These are phyloP conservation scores for Microplitis manilae DNA, from an alignment of 2,888 invertebrate genomes.

Conservation along the genomic window DNA sequence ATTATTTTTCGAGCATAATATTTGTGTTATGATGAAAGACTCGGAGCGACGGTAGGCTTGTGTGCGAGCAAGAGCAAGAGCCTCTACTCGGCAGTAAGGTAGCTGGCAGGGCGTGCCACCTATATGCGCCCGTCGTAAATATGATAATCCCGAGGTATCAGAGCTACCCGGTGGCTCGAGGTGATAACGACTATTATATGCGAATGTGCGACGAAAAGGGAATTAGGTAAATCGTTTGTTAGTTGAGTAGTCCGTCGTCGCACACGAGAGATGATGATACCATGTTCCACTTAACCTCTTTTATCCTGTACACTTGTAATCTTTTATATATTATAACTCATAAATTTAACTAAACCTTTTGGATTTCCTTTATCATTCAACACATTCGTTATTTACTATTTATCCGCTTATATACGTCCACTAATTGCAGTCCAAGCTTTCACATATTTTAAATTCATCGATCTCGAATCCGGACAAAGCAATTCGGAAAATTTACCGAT, in stretches of 20 bases:
- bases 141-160: slow-evolving; percentile 67
- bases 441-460: too few relatives aligned
- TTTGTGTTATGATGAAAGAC: not conserved
- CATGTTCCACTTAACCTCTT: slow-evolving; percentile 25
- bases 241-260: slow-evolving; percentile 66
- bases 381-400: not conserved
- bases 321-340: slow-evolving; percentile 1
- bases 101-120: slow-evolving; percentile 19
- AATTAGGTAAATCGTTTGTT: slow-evolving; percentile 70
- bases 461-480: too few relatives aligned
- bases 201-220: slow-evolving; percentile 67
- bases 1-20: not conserved
- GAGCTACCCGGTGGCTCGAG: slow-evolving; percentile 61
- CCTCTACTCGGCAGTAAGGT: not conserved
- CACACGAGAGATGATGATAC: slow-evolving; percentile 62
- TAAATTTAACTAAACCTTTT: not conserved
- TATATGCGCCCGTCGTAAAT: slow-evolving; percentile 63
- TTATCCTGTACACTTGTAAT: slow-evolving; percentile 20
- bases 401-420: too few relatives aligned
- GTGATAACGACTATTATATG: slow-evolving; percentile 67
- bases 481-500: too few relatives aligned
- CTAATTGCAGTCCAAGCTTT: too few relatives aligned
- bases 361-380: not conserved
- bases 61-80: not conserved
- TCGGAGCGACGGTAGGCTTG: not conserved